Conservation (phyloP, 2,113 vertebrate genomes). For the Petromus typicus region DNA sequence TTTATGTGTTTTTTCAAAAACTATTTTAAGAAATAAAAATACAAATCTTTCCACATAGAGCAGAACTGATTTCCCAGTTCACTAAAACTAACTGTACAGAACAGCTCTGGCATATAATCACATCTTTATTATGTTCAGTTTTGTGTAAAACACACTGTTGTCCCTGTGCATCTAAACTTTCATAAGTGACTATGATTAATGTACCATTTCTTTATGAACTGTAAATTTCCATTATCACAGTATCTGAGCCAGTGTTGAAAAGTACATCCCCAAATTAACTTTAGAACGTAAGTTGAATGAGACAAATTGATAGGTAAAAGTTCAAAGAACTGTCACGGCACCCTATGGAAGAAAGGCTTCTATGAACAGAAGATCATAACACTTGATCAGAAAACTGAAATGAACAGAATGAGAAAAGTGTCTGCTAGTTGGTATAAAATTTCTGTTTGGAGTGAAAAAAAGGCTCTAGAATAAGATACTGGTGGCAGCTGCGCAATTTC, state of each 20-base stretch:
- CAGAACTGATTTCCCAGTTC: background rate
- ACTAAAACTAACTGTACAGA: background rate
- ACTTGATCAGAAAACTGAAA: background rate
- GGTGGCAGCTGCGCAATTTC: background rate
- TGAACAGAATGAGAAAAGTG: background rate
- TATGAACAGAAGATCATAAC: background rate
- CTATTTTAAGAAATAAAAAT: background rate
- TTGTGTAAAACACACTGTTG: background rate
- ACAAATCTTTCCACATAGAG: background rate
- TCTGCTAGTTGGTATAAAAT: background rate
- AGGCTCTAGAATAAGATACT: background rate
- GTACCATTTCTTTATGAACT: background rate
- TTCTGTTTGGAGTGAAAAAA: slow-evolving; percentile 21
- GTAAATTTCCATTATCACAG: background rate
- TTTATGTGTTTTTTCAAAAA: background rate
- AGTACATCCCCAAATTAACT: background rate
- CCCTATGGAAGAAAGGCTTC: background rate
- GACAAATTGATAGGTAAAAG: background rate
- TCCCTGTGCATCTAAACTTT: background rate
- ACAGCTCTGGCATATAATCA: background rate
- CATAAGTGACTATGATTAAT: background rate
- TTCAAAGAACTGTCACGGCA: background rate
- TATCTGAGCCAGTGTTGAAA: background rate
- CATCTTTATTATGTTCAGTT: background rate
- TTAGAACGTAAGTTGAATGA: background rate